These are phyloP conservation scores for Pachycephala philippinensis DNA, from an alignment of 2,113 vertebrate genomes.

Conservation along the genomic window DNA sequence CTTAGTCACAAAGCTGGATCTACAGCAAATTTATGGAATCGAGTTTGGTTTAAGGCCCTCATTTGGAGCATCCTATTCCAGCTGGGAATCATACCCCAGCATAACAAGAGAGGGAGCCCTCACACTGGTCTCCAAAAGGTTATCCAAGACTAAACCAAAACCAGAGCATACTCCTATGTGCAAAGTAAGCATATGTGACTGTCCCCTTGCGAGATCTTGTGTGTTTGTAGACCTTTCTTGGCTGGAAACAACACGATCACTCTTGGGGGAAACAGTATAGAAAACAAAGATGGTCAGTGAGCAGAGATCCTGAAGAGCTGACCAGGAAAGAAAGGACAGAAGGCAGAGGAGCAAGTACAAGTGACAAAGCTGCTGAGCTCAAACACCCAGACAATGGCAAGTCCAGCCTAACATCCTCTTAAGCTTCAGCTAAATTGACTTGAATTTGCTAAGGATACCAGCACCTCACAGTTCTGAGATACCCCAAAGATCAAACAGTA, in stretches of 20 bases:
- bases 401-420: background rate
- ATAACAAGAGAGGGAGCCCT: slow-evolving; percentile 44
- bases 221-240: background rate
- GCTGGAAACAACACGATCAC: background rate
- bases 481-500: background rate
- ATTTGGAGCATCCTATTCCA: background rate
- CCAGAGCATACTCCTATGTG: background rate
- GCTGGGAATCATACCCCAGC: background rate
- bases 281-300: background rate
- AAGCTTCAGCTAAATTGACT: background rate
- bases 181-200: background rate
- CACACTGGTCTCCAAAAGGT: background rate
- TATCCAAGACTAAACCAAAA: background rate
- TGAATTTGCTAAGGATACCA: background rate
- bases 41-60: background rate
- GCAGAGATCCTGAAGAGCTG: background rate
- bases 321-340: background rate
- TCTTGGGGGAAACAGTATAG: background rate
- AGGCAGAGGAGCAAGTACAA: background rate
- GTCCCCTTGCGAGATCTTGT: background rate
- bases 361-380: background rate
- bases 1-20: background rate
- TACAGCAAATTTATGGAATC: background rate
- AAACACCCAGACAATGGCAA: background rate
- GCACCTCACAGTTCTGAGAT: background rate